A percentile compares a stretch with the other conserved stretches of the same genome.
These are phyloP conservation scores for Hephaestus fuliginosus DNA, from an alignment of 2,797 vertebrate genomes.

Conservation along the genomic window DNA sequence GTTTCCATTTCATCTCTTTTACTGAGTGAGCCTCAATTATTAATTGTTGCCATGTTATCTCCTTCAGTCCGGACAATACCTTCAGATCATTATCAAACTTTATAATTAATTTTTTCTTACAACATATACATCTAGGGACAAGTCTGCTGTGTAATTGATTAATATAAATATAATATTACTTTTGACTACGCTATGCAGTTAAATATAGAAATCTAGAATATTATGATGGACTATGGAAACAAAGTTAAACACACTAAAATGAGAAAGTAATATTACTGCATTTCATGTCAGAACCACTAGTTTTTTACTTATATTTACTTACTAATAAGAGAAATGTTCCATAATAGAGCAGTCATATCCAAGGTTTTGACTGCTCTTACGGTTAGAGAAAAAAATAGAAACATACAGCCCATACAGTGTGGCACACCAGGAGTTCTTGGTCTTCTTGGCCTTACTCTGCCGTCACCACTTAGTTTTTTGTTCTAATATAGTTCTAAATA, in stretches of 20 bases:
- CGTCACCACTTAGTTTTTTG: not conserved
- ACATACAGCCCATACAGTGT: not conserved
- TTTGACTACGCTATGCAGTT: not conserved
- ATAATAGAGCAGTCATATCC: not conserved
- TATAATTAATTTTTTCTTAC: not conserved
- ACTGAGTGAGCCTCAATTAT: constrained; percentile 1
- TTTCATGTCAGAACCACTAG: not conserved
- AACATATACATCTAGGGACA: not conserved
- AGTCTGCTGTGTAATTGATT: not conserved
- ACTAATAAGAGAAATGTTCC: not conserved
- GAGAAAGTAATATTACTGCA: not conserved
- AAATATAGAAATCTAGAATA: not conserved
- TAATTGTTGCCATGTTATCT: not conserved
- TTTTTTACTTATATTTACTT: too few relatives aligned
- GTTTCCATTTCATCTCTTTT: constrained; percentile 47
- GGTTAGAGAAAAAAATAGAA: not conserved
- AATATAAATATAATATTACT: not conserved
- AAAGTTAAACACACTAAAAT: not conserved
- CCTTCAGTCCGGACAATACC: not conserved
- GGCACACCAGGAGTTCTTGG: not conserved
- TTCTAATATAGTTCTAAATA: not conserved
- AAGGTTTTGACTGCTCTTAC: not conserved
- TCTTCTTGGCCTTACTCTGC: not conserved
- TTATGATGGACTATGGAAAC: not conserved
- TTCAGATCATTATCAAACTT: not conserved